Conservation (phyloP, 2,797 vertebrate species). For the Poeciliopsis turneri region DNA sequence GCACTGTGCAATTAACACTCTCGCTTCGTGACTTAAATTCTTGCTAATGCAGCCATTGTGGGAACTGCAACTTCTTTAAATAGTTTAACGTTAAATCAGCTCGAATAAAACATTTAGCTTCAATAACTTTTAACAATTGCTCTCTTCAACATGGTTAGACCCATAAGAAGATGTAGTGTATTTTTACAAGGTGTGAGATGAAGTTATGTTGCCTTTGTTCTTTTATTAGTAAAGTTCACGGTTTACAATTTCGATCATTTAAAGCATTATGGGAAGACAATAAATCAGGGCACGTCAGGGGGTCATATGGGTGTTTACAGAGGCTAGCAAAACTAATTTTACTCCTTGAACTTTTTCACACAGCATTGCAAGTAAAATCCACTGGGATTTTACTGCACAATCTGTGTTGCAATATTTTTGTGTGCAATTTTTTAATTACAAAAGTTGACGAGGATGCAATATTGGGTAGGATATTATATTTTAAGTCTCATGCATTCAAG, state of each 20-base stretch:
- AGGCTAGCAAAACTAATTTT: not conserved
- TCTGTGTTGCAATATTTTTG: not conserved
- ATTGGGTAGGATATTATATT: not conserved
- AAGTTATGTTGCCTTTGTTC: not conserved
- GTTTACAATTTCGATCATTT: not conserved
- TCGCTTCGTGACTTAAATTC: not conserved
- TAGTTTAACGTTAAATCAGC: not conserved
- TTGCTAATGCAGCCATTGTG: conserved; percentile 1
- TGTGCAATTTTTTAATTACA: not conserved
- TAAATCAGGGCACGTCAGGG: not conserved
- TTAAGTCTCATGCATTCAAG: not conserved
- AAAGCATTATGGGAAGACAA: not conserved
- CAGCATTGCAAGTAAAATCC: not conserved
- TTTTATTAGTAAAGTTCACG: not conserved
- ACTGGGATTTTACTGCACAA: not conserved
- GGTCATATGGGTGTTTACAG: not conserved
- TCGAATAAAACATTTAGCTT: conserved; percentile 1
- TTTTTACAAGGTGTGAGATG: not conserved
- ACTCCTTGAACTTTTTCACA: not conserved
- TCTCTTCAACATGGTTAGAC: not conserved
- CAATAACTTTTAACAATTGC: not conserved
- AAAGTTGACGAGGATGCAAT: not conserved
- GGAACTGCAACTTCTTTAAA: not conserved
- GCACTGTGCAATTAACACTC: not conserved
- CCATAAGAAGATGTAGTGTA: conserved; percentile 2